Conservation (phyloP, 2,797 vertebrate genomes). For the Salarias fasciatus region DNA sequence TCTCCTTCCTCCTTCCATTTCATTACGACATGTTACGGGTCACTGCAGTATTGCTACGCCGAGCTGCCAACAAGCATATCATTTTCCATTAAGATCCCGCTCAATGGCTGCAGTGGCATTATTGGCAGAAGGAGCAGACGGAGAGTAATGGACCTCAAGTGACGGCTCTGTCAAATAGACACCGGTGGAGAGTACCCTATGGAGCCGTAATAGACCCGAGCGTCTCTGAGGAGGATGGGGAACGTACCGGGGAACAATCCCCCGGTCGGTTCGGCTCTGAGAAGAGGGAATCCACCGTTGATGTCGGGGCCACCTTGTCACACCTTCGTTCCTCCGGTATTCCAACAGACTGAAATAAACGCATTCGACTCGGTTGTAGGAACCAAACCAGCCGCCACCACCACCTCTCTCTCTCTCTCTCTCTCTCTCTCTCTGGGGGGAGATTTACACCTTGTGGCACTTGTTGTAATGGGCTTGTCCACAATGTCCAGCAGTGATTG, state of each 20-base stretch:
- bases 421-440: too few relatives aligned
- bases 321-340: background rate
- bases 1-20: constrained; percentile 57
- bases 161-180: constrained; percentile 66
- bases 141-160: constrained; percentile 74
- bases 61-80: constrained; percentile 78
- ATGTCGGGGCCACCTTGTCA: background rate
- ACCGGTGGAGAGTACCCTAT: constrained; percentile 42
- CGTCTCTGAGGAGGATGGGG: constrained; percentile 10
- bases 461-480: constrained; percentile 64
- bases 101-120: constrained; percentile 66
- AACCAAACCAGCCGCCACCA: constrained; percentile 19
- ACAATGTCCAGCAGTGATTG: constrained; percentile 61
- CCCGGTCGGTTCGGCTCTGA: constrained; percentile 12
- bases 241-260: constrained; percentile 12
- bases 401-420: constrained; percentile 22
- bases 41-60: constrained; percentile 65
- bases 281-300: background rate
- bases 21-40: constrained; percentile 72
- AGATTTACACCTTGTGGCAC: constrained; percentile 65
- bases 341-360: background rate
- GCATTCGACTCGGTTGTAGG: background rate
- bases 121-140: constrained; percentile 66
- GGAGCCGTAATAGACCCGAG: constrained; percentile 46
- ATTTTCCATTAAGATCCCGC: constrained; percentile 76